These are phyloP conservation scores for Pipistrellus nathusii DNA, from an alignment of 2,797 vertebrate genomes.

Conservation along the genomic window DNA sequence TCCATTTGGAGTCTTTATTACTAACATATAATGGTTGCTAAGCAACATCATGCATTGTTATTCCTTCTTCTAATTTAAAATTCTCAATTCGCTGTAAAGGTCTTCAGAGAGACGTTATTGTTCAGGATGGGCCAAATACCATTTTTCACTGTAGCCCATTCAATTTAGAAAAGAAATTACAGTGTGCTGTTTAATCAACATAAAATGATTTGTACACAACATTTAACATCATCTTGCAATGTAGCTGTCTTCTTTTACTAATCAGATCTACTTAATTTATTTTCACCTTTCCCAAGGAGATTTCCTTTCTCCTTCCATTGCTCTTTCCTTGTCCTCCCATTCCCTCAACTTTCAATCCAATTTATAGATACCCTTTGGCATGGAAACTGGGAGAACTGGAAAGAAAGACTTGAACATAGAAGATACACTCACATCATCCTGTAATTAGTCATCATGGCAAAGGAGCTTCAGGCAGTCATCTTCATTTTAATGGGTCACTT, in stretches of 20 bases:
- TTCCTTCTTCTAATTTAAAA: conserved; percentile 77
- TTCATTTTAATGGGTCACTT: not conserved
- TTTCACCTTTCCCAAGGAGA: conserved; percentile 71
- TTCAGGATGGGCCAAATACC: conserved; percentile 69
- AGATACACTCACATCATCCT: not conserved
- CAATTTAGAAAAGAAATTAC: conserved; percentile 80
- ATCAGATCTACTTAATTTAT: conserved; percentile 76
- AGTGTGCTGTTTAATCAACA: conserved; percentile 76
- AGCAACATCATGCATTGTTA: conserved; percentile 72
- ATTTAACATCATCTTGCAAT: conserved; percentile 75
- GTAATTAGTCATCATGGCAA: conserved; percentile 23
- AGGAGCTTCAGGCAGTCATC: not conserved
- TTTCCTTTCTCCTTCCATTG: conserved; percentile 43
- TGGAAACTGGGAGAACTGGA: not conserved
- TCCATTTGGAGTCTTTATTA: conserved; percentile 49
- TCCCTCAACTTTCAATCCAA: conserved; percentile 5
- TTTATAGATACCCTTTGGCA: not conserved
- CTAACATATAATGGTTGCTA: conserved; percentile 73
- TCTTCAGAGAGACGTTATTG: conserved; percentile 71
- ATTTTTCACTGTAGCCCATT: conserved; percentile 78
- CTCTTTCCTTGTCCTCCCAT: not conserved
- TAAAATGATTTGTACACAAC: conserved; percentile 79
- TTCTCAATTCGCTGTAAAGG: conserved; percentile 61
- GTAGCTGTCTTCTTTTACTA: conserved; percentile 74
- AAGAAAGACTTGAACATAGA: conserved; percentile 24